Conservation (phyloP, 2,113 vertebrate genomes). For the Nesogale talazaci region DNA sequence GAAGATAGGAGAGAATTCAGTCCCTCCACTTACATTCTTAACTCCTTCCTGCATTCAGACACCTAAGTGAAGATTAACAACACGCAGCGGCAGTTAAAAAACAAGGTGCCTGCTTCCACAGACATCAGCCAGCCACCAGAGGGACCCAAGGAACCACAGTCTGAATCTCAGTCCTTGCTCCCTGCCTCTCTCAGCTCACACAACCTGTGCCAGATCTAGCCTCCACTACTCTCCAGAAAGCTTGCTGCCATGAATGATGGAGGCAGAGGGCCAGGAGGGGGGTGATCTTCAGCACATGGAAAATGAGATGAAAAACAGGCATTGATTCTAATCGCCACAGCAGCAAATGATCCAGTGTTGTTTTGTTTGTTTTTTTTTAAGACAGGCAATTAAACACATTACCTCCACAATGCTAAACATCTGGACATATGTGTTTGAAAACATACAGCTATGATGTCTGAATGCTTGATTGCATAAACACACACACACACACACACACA, state of each 20-base stretch:
- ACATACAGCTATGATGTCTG: conserved; percentile 64
- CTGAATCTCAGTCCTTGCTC: not conserved
- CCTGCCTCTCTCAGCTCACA: not conserved
- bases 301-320: conserved; percentile 45
- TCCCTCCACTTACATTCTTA: not conserved
- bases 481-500: not conserved
- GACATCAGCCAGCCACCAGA: conserved; percentile 66
- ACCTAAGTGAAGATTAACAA: conserved; percentile 40
- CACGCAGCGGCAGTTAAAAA: not conserved
- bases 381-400: conserved; percentile 59
- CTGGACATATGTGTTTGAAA: conserved; percentile 73
- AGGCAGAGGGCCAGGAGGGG: too few species aligned
- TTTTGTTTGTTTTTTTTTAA: not conserved
- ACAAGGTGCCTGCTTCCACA: conserved; percentile 45
- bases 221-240: not conserved
- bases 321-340: not conserved
- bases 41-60: not conserved
- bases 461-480: conserved; percentile 60
- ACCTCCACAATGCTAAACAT: conserved; percentile 68
- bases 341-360: conserved; percentile 48
- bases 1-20: not conserved
- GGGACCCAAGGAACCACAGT: conserved; percentile 69
- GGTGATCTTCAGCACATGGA: conserved; percentile 37
- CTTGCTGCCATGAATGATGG: not conserved
- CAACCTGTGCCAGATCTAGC: not conserved